Conservation (phyloP, 35 echinoderm and acorn worm genomes). For the Stichopus chloronotus region DNA sequence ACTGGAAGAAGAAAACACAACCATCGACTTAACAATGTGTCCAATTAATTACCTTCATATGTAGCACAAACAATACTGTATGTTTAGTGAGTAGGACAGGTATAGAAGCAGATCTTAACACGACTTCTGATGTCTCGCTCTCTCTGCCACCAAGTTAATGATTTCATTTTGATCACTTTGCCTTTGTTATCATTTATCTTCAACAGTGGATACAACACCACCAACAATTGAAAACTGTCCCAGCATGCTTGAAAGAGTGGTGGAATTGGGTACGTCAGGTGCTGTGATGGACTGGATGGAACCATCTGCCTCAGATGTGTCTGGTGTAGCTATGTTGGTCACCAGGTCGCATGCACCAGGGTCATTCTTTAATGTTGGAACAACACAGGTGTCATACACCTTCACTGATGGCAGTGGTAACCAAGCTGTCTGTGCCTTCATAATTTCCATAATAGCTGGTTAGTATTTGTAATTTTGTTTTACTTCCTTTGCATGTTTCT, state of each 20-base stretch:
- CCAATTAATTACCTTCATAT: too few relatives aligned
- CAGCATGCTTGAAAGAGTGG: slow-evolving; percentile 1
- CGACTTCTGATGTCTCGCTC: too few relatives aligned
- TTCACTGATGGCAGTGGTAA: slow-evolving; percentile 64
- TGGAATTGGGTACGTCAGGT: slow-evolving; percentile 47
- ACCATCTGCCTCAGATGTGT: slow-evolving; percentile 76
- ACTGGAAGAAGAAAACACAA: too few relatives aligned
- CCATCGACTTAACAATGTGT: too few relatives aligned
- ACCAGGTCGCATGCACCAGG: slow-evolving; percentile 29
- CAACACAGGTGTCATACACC: slow-evolving; percentile 55
- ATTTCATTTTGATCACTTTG: too few relatives aligned
- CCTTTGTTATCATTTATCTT: too few relatives aligned
- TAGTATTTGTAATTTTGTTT: neutral
- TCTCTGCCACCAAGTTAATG: too few relatives aligned
- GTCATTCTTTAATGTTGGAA: slow-evolving; percentile 33
- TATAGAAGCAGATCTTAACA: too few relatives aligned
- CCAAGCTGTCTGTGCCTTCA: slow-evolving; percentile 48
- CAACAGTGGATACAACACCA: slow-evolving; percentile 59
- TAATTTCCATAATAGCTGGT: slow-evolving; percentile 49
- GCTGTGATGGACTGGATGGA: slow-evolving; percentile 59
- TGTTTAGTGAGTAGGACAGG: too few relatives aligned
- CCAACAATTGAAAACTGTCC: slow-evolving; percentile 67
- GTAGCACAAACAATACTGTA: too few relatives aligned
- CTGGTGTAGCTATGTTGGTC: slow-evolving; percentile 19
- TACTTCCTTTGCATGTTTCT: too few relatives aligned